These are phyloP conservation scores for Leptoteleia sp. DNA, from an alignment of 1,140 invertebrate genomes.

Conservation along the genomic window DNA sequence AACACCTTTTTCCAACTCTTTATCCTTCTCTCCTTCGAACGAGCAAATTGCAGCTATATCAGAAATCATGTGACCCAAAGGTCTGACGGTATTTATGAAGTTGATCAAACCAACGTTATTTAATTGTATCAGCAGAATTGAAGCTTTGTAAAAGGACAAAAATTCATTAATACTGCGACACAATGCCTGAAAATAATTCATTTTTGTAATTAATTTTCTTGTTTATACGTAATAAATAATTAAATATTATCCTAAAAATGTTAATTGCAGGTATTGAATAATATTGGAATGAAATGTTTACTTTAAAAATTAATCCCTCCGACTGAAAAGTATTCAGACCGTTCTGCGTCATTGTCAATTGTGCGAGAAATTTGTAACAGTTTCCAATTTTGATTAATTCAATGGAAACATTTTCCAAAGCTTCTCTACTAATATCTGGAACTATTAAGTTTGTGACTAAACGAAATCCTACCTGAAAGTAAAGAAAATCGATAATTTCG, in stretches of 20 bases:
- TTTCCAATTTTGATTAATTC: conserved; percentile 75
- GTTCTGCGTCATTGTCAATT: too few species aligned
- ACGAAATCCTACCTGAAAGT: conserved; percentile 69
- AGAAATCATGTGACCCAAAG: conserved; percentile 81
- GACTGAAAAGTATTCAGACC: conserved; percentile 59
- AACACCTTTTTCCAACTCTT: conserved; percentile 78
- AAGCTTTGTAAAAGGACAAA: conserved; percentile 82
- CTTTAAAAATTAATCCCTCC: conserved; percentile 77
- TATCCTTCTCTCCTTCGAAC: conserved; percentile 75
- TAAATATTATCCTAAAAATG: too few species aligned
- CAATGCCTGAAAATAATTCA: conserved; percentile 80
- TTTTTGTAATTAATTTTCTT: too few species aligned
- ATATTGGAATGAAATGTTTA: too few species aligned
- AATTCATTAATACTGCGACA: conserved; percentile 82
- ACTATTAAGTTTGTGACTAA: conserved; percentile 70
- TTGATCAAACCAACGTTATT: conserved; percentile 79
- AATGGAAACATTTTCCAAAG: conserved; percentile 68
- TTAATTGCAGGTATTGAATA: too few species aligned
- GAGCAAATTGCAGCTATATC: conserved; percentile 83
- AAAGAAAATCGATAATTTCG: too few species aligned
- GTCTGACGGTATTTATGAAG: conserved; percentile 79
- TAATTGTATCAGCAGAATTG: conserved; percentile 80
- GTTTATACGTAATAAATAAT: too few species aligned
- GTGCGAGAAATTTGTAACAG: too few species aligned
- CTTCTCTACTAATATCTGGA: conserved; percentile 67